Base-by-base conservation (phyloP, 2,113 vertebrate species). In the Aegithalos caudatus region DNA sequence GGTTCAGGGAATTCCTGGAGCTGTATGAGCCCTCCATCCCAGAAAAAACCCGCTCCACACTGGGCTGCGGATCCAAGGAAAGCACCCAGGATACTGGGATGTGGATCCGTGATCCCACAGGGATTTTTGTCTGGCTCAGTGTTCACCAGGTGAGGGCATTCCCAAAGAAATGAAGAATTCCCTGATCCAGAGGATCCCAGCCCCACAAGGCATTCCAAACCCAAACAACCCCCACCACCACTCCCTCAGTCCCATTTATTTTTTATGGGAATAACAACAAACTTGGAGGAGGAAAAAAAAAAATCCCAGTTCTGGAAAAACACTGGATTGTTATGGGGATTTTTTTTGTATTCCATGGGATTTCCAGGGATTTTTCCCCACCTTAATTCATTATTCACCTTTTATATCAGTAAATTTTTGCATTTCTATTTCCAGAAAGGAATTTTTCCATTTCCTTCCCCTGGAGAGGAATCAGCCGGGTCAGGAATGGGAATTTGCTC, bases 171-270 rank as follows among this genome's bases (percentile, higher is more conserved):
- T 2, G 4, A 29, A 37, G 44, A 20, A 47, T 35, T 81, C 67
- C 60, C 44, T 72, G 45, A 24, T 12, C 17, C 1, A 1, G 27
- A 3, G 33, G 60, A 35, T 66, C 65, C 60, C 47, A 66, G 11
- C 2, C 16, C 21, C 14, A 3, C 14, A 25, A 37, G 23, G 22
- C 12, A 25, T 64, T 27, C 31, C 23, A 58, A 66, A 31, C 4
- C n/a, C 31, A 24, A 62, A 42, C 15, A 25, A 28, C 0, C 1
- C 19, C 2, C 21, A 1, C 3, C 8, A 28, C 9, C 1, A 4
- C 18, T 19, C 29, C 19, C 25, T 28, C 45, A 47, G 10, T n/a
- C 19, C 14, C 10, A 5, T 31, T 61, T 81, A 5, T 31, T 61
- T 81, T 33, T 50, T 53, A 33, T 9, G n/a, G 24, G 51, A 71